Evolutionary conservation across 2,113 vertebrate genomes (phyloP).

Genomic region (Pitta sordida): DNA sequence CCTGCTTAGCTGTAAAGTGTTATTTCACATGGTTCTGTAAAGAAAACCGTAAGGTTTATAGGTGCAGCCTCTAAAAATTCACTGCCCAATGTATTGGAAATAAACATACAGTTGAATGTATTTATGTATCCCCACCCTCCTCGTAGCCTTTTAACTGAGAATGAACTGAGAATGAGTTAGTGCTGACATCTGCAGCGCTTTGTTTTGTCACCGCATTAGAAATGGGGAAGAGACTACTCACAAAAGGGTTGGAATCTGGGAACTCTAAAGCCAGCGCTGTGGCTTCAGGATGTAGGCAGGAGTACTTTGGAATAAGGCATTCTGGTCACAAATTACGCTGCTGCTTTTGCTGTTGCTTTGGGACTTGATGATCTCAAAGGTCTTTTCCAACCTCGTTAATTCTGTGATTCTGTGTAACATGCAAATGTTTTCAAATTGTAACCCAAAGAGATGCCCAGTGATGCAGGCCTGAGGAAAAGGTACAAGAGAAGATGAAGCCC

Average conservation of each 20-base stretch:
- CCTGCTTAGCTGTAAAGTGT: neutral
- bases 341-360: neutral
- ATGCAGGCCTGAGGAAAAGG: neutral
- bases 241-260: neutral
- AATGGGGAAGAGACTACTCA: neutral
- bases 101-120: neutral
- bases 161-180: neutral
- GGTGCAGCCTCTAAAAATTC: neutral
- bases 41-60: neutral
- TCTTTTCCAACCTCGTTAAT: too few relatives aligned
- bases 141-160: neutral
- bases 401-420: too few relatives aligned
- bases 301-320: accelerated
- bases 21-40: neutral
- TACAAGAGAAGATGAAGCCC: neutral
- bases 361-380: too few relatives aligned
- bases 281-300: neutral
- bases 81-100: neutral
- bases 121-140: neutral
- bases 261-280: accelerated
- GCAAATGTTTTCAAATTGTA: neutral
- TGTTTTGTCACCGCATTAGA: neutral
- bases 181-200: neutral
- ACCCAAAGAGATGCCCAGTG: neutral
- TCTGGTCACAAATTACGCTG: neutral